Base-by-base conservation (phyloP, 1,140 invertebrate species). In the Hydropsyche tenuis region DNA sequence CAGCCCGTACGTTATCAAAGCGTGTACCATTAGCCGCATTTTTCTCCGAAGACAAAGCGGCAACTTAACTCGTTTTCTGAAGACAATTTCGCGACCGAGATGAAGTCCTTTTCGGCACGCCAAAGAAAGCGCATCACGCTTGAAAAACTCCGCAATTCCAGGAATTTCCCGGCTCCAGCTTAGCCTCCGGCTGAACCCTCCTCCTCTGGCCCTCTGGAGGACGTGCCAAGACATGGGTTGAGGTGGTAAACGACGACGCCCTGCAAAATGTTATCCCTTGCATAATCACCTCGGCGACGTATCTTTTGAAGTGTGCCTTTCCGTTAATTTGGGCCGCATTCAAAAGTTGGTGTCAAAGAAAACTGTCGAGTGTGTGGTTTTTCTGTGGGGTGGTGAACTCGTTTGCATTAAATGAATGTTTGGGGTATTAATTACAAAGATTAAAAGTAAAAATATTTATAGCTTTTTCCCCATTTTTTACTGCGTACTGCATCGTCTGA, bases 181-280 rank as follows among this genome's bases (percentile, higher is more conserved):
- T 48, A 3, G 46, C 16, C 14, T 48, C 46, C 14, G 2, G 2
- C 14, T 48, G 14, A 18, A 1, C 1, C 48, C 48, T 9, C 20
- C 14, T 48, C 46, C 14, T 48, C 16, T 18, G 48, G 9, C 18
- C 46, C 14, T 37, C 30, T 9, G 9, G 30, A n/a, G 14, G 42
- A 43, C 45, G 18, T 16, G 45, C 45, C 45, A n/a, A n/a, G n/a
- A n/a, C n/a, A n/a, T n/a, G n/a, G n/a, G n/a, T n/a, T n/a, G n/a
- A n/a, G n/a, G 30, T 37, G 3, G 3, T 37, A 3, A 9, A 4
- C 30, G 30, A 4, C 30, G 63, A 7, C 7, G 46, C 25, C 45
- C 65, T 51, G 65, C 43, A 48, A 68, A 68, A 48, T 68, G 65
- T 51, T 68, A 48, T 51, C 65, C 37, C 65, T 65, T 68, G 46